Evolutionary conservation across 2,888 invertebrate species (phyloP).

Genomic region (Andrena bucephala): DNA sequence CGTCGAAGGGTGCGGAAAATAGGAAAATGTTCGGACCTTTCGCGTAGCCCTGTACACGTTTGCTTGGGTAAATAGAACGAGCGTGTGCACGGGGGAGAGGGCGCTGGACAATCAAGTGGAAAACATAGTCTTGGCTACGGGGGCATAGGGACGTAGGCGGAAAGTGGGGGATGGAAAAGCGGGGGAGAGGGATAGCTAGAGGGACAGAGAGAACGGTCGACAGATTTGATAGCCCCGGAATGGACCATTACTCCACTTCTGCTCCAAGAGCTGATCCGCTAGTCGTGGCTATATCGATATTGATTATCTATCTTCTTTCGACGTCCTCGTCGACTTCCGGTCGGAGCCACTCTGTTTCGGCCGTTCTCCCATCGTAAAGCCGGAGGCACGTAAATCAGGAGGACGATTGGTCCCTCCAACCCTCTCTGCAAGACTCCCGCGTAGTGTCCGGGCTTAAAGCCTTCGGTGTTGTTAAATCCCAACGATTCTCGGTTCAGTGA

Average conservation of each 20-base stretch:
- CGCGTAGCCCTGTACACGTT: constrained; percentile 37
- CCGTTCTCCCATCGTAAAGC: not conserved
- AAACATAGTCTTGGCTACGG: constrained; percentile 39
- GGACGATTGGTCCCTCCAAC: not conserved
- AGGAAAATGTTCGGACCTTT: constrained; percentile 51
- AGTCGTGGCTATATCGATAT: constrained; percentile 36
- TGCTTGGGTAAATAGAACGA: constrained; percentile 67
- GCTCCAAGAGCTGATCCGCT: constrained; percentile 20
- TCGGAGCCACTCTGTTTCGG: not conserved
- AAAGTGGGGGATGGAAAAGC: not conserved
- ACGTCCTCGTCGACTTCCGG: constrained; percentile 23
- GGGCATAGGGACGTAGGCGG: constrained; percentile 14
- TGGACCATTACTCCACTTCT: constrained; percentile 57
- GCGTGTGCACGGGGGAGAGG: constrained; percentile 44
- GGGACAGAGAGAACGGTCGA: constrained; percentile 39
- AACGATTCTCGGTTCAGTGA: not conserved
- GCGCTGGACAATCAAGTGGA: constrained; percentile 60
- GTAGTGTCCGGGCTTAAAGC: not conserved
- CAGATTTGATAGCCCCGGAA: constrained; percentile 69
- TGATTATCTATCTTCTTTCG: constrained; percentile 41
- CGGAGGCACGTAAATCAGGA: constrained; percentile 17
- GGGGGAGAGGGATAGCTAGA: not conserved
- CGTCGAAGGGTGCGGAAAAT: constrained; percentile 53
- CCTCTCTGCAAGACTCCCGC: not conserved
- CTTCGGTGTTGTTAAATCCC: not conserved